Conservation (phyloP, 2,888 invertebrate genomes). For the Drosophila kuntzei region DNA sequence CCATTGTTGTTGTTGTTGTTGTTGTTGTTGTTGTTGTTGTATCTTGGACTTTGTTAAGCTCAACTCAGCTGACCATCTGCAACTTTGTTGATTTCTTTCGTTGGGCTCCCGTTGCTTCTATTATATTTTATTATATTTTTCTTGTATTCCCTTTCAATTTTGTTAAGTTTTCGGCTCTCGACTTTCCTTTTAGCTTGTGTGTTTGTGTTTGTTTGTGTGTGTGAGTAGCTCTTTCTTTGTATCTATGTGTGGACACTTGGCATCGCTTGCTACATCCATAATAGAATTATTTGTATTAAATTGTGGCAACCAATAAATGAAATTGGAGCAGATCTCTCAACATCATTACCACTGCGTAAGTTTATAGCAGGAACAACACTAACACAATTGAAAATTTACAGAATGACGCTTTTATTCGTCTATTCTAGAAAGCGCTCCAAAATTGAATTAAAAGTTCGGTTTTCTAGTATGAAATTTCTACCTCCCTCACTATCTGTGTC, state of each 20-base stretch:
- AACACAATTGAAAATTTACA: constrained; percentile 71
- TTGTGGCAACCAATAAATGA: constrained; percentile 72
- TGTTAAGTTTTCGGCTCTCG: constrained; percentile 50
- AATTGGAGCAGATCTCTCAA: constrained; percentile 57
- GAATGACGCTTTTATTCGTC: constrained; percentile 62
- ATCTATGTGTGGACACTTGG: constrained; percentile 55
- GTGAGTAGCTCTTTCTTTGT: constrained; percentile 12
- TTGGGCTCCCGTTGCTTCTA: constrained; percentile 37
- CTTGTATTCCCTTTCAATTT: constrained; percentile 59
- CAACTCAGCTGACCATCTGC: constrained; percentile 60
- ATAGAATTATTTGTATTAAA: constrained; percentile 80
- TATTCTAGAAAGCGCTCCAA: constrained; percentile 47
- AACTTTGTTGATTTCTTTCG: constrained; percentile 66
- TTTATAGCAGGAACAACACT: constrained; percentile 27
- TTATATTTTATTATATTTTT: constrained; percentile 30
- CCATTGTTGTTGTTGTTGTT: constrained; percentile 32
- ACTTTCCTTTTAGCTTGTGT: constrained; percentile 2
- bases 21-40: constrained; percentile 27
- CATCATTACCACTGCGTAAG: constrained; percentile 42
- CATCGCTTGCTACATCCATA: constrained; percentile 44
- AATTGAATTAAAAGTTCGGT: constrained; percentile 75
- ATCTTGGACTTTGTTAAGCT: constrained; percentile 37
- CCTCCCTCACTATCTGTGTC: background rate
- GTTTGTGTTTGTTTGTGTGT: background rate
- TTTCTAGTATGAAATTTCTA: constrained; percentile 22